These are phyloP conservation scores for Campaea margaritaria DNA, from an alignment of 2,888 invertebrate genomes.

Conservation along the genomic window DNA sequence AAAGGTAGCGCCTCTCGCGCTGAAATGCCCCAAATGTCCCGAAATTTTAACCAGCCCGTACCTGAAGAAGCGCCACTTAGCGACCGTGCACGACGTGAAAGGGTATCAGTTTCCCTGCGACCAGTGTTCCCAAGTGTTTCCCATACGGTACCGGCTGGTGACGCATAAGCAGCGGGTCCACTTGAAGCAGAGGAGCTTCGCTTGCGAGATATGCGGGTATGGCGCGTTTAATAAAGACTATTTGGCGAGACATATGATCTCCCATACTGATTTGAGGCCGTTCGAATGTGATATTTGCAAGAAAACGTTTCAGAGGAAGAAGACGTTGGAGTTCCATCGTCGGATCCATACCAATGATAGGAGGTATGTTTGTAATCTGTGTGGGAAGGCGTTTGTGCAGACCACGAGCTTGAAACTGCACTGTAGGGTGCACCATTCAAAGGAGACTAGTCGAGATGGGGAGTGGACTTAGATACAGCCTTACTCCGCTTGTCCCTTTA, in stretches of 20 bases:
- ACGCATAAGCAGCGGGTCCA: slow-evolving; percentile 68
- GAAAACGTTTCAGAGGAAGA: slow-evolving; percentile 85
- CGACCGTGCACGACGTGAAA: slow-evolving; percentile 66
- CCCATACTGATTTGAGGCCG: slow-evolving; percentile 83
- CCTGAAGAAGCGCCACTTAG: slow-evolving; percentile 66
- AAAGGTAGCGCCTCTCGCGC: neutral
- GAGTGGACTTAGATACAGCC: neutral
- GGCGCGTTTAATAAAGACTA: slow-evolving; percentile 73
- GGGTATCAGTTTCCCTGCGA: slow-evolving; percentile 66
- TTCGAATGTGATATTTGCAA: slow-evolving; percentile 84
- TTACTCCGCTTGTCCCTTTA: too few species aligned
- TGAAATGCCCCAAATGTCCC: slow-evolving; percentile 69
- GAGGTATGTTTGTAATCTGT: slow-evolving; percentile 75
- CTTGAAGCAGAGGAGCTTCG: slow-evolving; percentile 63
- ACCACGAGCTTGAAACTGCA: slow-evolving; percentile 85
- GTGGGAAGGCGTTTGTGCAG: slow-evolving; percentile 84
- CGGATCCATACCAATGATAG: slow-evolving; percentile 84
- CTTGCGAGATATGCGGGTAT: slow-evolving; percentile 71
- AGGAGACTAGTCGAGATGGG: slow-evolving; percentile 24
- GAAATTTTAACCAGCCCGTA: slow-evolving; percentile 62
- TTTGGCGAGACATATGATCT: slow-evolving; percentile 82
- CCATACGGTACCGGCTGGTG: slow-evolving; percentile 57
- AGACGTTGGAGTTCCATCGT: slow-evolving; percentile 81
- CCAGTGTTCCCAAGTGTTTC: slow-evolving; percentile 62
- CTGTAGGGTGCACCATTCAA: slow-evolving; percentile 79